These are phyloP conservation scores for Holothuria scabra DNA, from an alignment of 53 echinoderm and acorn worm species.

Conservation along the genomic window DNA sequence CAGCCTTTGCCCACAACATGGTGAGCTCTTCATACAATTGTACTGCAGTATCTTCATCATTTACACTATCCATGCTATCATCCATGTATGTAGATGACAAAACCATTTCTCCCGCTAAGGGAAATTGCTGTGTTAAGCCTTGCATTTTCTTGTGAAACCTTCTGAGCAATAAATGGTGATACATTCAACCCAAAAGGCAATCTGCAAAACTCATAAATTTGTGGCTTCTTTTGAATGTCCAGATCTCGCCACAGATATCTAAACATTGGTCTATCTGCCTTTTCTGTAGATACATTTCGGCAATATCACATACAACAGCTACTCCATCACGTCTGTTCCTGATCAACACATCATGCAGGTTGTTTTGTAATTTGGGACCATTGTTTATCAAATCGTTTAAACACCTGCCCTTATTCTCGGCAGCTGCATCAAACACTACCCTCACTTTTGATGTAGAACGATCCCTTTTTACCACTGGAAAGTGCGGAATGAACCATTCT, in stretches of 20 bases:
- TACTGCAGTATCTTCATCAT: conserved; percentile 52
- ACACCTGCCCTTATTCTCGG: conserved; percentile 4
- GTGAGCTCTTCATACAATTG: conserved; percentile 50
- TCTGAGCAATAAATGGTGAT: conserved; percentile 57
- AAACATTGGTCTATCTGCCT: conserved; percentile 16
- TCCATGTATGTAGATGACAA: conserved; percentile 42
- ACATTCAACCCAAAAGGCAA: conserved; percentile 57
- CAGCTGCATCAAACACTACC: conserved; percentile 49
- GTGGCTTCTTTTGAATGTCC: conserved; percentile 13
- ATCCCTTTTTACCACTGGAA: conserved; percentile 17
- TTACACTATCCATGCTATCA: conserved; percentile 56
- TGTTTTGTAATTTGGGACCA: conserved; percentile 54
- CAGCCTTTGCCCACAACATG: conserved; percentile 37
- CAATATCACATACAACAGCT: conserved; percentile 49
- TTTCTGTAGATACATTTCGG: conserved; percentile 55
- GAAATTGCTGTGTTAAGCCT: conserved; percentile 7
- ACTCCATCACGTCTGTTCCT: conserved; percentile 38
- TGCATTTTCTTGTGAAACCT: conserved; percentile 51
- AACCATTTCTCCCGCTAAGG: conserved; percentile 14
- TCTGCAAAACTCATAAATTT: conserved; percentile 39
- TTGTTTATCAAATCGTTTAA: conserved; percentile 48
- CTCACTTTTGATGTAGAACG: conserved; percentile 42
- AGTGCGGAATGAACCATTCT: conserved; percentile 33
- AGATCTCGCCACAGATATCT: conserved; percentile 48
- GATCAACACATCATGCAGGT: conserved; percentile 48